A percentile compares a stretch with the other conserved stretches of the same genome.
phyloP scores from a whole-genome alignment of 92 coral and sea anemone species.

The Phenganax subtilis region DNA sequence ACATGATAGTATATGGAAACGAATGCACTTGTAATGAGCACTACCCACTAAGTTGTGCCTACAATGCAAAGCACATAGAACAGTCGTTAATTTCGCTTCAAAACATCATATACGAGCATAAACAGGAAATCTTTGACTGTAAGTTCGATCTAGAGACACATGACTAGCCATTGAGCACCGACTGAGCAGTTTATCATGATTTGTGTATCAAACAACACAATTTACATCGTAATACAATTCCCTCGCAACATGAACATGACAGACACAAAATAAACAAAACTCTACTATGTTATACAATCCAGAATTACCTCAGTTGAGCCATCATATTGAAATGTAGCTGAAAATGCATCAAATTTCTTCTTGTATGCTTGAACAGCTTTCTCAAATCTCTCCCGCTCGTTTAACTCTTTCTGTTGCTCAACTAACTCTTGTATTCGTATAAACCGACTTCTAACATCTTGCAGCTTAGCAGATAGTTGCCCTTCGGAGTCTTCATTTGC shows the following conservation, averaged over 20 bases:
- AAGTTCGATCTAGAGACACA: neutral
- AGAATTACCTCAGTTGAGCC: neutral
- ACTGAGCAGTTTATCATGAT: neutral
- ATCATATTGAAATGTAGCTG: neutral
- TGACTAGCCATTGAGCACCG: neutral
- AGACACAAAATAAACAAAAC: slow-evolving; percentile 5
- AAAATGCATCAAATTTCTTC: slow-evolving; percentile 29
- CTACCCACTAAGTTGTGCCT: neutral
- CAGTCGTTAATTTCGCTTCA: neutral
- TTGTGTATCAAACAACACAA: neutral
- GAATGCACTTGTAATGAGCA: neutral
- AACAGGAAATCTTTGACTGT: no score
- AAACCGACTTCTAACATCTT: slow-evolving; percentile 63
- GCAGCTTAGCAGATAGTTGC: slow-evolving; percentile 51
- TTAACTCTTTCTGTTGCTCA: slow-evolving; percentile 50
- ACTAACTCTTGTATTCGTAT: slow-evolving; percentile 72
- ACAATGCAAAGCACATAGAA: neutral
- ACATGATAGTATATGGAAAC: neutral
- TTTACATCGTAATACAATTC: neutral
- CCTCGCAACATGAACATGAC: neutral
- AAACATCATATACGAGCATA: no score
- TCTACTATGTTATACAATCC: neutral
- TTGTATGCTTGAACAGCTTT: slow-evolving; percentile 1
- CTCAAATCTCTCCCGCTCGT: slow-evolving; percentile 6
- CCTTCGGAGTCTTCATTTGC: slow-evolving; percentile 48